phyloP scores from a whole-genome alignment of 64 coral and sea anemone genomes.

The Montipora cactus region DNA sequence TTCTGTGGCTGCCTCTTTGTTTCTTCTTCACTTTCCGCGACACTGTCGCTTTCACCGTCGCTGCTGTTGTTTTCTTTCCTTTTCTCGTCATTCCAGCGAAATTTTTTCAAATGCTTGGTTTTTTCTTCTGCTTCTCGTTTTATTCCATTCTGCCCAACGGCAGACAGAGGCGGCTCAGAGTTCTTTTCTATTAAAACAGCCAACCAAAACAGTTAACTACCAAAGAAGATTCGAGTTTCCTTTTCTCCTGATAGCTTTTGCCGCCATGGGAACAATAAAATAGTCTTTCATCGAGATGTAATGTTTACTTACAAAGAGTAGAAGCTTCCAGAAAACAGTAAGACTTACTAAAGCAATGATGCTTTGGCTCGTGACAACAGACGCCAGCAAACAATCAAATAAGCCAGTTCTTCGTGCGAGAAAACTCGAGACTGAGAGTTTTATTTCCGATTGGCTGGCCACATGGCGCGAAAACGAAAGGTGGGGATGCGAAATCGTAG shows the following conservation, averaged over 20 bases:
- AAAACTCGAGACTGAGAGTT: too few species aligned
- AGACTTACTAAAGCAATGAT: too few species aligned
- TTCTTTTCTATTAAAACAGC: slow-evolving; percentile 8
- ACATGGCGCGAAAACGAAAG: too few species aligned
- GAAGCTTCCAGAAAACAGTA: too few species aligned
- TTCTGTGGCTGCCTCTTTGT: background rate
- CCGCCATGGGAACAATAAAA: too few species aligned
- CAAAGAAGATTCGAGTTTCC: background rate
- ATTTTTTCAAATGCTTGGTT: slow-evolving; percentile 16
- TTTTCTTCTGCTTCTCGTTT: slow-evolving; percentile 6
- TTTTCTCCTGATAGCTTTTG: background rate
- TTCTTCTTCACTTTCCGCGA: slow-evolving; percentile 68
- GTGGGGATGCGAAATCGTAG: too few species aligned
- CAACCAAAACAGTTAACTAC: background rate
- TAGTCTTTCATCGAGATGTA: too few species aligned
- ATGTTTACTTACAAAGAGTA: too few species aligned
- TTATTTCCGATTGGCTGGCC: too few species aligned
- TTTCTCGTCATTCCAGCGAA: background rate
- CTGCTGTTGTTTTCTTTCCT: background rate
- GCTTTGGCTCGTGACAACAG: too few species aligned
- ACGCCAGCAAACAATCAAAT: too few species aligned
- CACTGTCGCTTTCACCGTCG: slow-evolving; percentile 33
- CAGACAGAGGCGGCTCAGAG: background rate
- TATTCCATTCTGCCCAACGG: slow-evolving; percentile 1
- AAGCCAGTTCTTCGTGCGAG: too few species aligned